A percentile compares a stretch with the other conserved stretches of the same genome.
phyloP scores from a whole-genome alignment of 1,140 invertebrate genomes.

The Proctacanthus coquilletti region DNA sequence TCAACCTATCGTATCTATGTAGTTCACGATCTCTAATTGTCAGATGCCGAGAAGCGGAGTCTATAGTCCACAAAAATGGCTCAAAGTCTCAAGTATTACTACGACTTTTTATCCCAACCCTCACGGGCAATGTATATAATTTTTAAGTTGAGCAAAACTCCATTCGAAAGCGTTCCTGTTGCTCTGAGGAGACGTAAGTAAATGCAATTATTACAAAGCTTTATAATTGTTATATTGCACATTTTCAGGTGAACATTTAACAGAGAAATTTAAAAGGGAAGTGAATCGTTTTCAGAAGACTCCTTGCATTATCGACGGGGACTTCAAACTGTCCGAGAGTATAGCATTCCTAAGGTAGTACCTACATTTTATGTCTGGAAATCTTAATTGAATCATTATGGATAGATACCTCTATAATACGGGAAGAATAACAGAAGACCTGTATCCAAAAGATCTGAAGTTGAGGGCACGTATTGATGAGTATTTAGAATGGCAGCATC shows the following conservation, averaged over 20 bases:
- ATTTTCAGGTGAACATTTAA: constrained; percentile 52
- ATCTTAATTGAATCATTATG: too few relatives aligned
- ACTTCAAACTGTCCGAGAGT: constrained; percentile 65
- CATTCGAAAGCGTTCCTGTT: constrained; percentile 40
- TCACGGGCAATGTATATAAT: constrained; percentile 58
- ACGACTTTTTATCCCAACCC: constrained; percentile 61
- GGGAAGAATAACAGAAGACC: constrained; percentile 39
- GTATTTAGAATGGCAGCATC: constrained; percentile 78
- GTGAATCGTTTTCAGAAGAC: constrained; percentile 63
- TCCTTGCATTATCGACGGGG: constrained; percentile 57
- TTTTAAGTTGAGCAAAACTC: constrained; percentile 44
- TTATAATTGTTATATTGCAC: too few relatives aligned
- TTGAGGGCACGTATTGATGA: constrained; percentile 63
- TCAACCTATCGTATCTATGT: too few relatives aligned
- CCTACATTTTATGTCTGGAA: too few relatives aligned
- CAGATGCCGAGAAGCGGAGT: too few relatives aligned
- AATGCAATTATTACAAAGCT: too few relatives aligned
- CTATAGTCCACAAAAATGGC: too few relatives aligned
- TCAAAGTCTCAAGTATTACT: constrained; percentile 43
- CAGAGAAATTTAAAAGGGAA: constrained; percentile 46
- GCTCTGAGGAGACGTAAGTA: constrained; percentile 44
- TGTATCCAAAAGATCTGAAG: constrained; percentile 55
- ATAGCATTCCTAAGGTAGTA: constrained; percentile 39
- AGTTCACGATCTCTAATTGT: too few relatives aligned
- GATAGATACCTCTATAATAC: constrained; percentile 22